Base-by-base conservation (phyloP, 2,888 invertebrate species). In the Athetis lepigone region DNA sequence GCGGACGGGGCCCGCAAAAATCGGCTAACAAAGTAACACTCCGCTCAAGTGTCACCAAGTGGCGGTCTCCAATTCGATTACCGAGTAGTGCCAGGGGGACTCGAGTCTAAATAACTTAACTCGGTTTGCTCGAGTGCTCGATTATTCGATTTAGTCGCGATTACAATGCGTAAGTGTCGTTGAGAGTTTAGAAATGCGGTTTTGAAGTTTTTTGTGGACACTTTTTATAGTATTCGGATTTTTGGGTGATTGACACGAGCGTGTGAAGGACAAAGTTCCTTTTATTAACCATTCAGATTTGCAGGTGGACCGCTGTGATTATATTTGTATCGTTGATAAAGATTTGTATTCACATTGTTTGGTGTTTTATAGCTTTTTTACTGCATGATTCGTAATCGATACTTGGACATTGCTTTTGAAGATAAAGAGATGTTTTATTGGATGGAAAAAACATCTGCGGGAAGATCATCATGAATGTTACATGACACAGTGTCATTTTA, bases 11-110 rank as follows among this genome's bases (percentile, higher is more conserved):
- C 75, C 82, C 86, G 86, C 91, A 90, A 92, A 92, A 92, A 91
- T 91, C 90, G 88, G 88, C 92, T 92, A 93, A 94, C 93, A 93
- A 93, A 88, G 93, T 93, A 93, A 92, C 93, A 90, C 92, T 92
- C 81, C 82, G 83, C 88, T 91, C 86, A 86, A 92, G 92, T 91
- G 91, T 85, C 87, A 80, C 86, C 90, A 92, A 94, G 94, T 93
- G 94, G 89, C 88, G 90, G 92, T 91, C 92, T 89, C 85, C 84
- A 85, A 94, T 92, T 94, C 94, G 93, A 93, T 94, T 94, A 94
- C 90, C 78, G 87, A 87, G 81, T 90, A 89, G 90, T 89, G 89
- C 86, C 78, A 86, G 90, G 91, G 86, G 90, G 85, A 84, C 88
- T 87, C 87, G 83, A 86, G 84, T 90, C 89, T 88, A 91, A 91